Evolutionary conservation across 2,797 vertebrate species (phyloP), one percentile per base, ranked within the genome.

Genomic region (Gymnothorax reevesii): DNA sequence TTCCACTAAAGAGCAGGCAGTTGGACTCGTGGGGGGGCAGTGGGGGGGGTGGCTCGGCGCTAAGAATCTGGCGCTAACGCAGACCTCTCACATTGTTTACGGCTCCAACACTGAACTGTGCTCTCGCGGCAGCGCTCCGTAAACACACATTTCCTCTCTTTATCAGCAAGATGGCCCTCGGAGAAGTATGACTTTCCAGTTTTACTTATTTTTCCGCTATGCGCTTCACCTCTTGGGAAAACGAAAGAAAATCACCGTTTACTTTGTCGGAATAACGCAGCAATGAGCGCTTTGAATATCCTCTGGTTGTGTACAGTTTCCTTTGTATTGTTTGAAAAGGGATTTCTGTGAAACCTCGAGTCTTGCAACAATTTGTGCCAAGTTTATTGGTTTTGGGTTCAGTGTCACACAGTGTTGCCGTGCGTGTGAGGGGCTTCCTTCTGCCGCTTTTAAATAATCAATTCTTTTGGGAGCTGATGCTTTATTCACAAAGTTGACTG

Each of bases 141-240:
- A 98, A 98, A 98, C 97, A 98, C 95, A 96, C 95, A 95, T 96
- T 97, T 97, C 97, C 97, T 97, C 93, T 95, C 95, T 95, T 95
- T 95, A 95, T 96, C 96, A 95, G 94, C 91, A 91, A 94, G 93
- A 94, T 93, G 94, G 93, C 94, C 95, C 93, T 95, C 94, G 91
- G 94, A 95, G 92, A 94, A 95, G 94, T 95, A 93, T 94, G 94
- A 93, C 93, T 96, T 95, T 95, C 95, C 94, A 96, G 94, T 94
- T 95, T 94, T 95, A 93, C 92, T 95, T 89, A 42, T 42, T 92
- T 94, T 95, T 93, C 90, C 89, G 93, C 95, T 94, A 92, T 92
- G 92, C 92, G 91, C 94, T 93, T 96, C 96, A 95, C 96, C 96
- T 95, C 96, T 96, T 96, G 95, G 95, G 95, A 94, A 92, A 89